These are phyloP conservation scores for Gymnobelideus leadbeateri DNA, from an alignment of 2,113 vertebrate genomes.

Conservation along the genomic window DNA sequence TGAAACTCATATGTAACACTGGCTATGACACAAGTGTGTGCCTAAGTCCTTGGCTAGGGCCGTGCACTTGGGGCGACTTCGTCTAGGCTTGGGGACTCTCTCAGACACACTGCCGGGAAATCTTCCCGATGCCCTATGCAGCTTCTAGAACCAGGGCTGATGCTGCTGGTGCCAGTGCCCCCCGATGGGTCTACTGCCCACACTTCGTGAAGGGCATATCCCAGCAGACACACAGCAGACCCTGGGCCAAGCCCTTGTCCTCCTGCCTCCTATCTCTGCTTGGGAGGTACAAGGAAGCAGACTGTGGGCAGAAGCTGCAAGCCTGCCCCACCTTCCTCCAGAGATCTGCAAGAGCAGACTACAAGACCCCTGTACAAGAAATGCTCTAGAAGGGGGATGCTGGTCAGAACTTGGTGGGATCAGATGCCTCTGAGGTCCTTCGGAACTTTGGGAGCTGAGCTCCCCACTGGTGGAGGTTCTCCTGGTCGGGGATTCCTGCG, in stretches of 20 bases:
- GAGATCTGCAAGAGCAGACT: neutral
- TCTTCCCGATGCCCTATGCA: neutral
- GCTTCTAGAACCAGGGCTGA: neutral
- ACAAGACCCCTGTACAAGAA: neutral
- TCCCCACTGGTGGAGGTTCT: too few species aligned
- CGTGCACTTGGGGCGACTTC: fast-evolving
- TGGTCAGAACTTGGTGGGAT: too few species aligned
- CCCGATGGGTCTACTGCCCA: neutral
- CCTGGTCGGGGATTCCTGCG: neutral
- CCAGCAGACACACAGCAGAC: neutral
- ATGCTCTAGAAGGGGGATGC: neutral
- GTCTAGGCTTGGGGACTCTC: neutral
- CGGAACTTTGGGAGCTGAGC: neutral
- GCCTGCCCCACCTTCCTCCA: neutral
- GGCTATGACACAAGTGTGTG: too few species aligned
- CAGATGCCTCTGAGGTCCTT: neutral
- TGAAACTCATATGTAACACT: neutral
- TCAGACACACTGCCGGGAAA: neutral
- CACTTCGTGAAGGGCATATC: too few species aligned
- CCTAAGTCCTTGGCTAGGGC: neutral
- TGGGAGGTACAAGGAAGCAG: too few species aligned
- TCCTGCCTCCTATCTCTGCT: neutral
- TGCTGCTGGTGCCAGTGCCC: neutral
- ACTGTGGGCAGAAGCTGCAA: too few species aligned
- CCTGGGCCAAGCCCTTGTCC: neutral